phyloP scores from a whole-genome alignment of 1,140 invertebrate genomes.

The Bathynomus jamesi region DNA sequence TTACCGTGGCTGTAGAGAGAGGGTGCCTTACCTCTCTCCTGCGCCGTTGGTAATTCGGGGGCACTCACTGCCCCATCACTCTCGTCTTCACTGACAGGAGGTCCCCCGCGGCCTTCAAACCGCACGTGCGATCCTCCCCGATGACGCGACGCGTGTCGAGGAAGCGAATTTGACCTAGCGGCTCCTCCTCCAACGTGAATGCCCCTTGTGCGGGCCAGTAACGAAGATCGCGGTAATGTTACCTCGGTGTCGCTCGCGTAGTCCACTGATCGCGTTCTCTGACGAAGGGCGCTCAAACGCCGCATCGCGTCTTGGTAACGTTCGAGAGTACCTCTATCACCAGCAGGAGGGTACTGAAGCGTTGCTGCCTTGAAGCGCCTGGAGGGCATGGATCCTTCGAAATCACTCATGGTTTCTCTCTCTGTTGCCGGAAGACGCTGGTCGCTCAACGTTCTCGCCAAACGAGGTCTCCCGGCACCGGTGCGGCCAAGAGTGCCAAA shows the following conservation, averaged over 20 bases:
- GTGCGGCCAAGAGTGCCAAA: slow-evolving; percentile 34
- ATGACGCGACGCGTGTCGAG: slow-evolving; percentile 53
- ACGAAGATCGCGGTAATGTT: slow-evolving; percentile 43
- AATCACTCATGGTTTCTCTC: slow-evolving; percentile 37
- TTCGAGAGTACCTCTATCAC: slow-evolving; percentile 29
- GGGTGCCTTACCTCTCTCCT: slow-evolving; percentile 51
- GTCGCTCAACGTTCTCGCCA: slow-evolving; percentile 41
- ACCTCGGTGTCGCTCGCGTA: slow-evolving; percentile 92
- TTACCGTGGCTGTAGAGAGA: slow-evolving; percentile 27
- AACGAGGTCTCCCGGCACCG: slow-evolving; percentile 49
- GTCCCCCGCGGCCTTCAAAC: slow-evolving; percentile 45
- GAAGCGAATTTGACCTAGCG: slow-evolving; percentile 55
- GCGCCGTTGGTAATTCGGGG: slow-evolving; percentile 56
- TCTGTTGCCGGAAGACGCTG: slow-evolving; percentile 39
- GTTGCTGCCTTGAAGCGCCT: slow-evolving; percentile 28
- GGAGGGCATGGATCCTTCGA: slow-evolving; percentile 25
- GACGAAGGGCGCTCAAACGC: slow-evolving; percentile 39
- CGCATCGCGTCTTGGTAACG: slow-evolving; percentile 37
- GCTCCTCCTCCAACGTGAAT: slow-evolving; percentile 35
- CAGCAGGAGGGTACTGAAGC: slow-evolving; percentile 35
- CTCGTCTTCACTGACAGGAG: slow-evolving; percentile 53
- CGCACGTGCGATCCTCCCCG: slow-evolving; percentile 49
- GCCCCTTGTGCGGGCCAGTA: slow-evolving; percentile 37
- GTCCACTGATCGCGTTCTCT: slow-evolving; percentile 53
- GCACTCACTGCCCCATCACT: slow-evolving; percentile 72